A percentile compares a stretch with the other conserved stretches of the same genome.
Conservation (phyloP, 1,140 invertebrate genomes). For the Bombus superbus region DNA sequence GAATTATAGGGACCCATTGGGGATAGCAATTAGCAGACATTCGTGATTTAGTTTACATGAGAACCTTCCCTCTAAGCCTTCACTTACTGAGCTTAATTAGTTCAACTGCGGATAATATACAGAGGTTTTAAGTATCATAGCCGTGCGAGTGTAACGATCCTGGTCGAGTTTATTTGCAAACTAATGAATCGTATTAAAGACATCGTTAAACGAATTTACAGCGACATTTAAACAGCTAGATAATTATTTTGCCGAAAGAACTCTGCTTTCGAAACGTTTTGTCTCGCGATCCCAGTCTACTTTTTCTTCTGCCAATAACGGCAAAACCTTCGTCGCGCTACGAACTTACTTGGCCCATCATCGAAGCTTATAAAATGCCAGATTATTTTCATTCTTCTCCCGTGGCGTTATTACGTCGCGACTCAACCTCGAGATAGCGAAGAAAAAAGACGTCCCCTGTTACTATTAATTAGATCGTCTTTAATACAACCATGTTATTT, state of each 20-base stretch:
- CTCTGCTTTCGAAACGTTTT: not conserved
- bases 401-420: not conserved
- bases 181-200: too few species aligned
- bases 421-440: not conserved
- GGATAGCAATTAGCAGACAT: constrained; percentile 59
- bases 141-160: constrained; percentile 22
- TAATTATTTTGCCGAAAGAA: not conserved
- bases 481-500: not conserved
- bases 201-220: too few species aligned
- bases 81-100: constrained; percentile 36
- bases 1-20: constrained; percentile 4
- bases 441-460: not conserved
- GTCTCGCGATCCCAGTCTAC: too few species aligned
- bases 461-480: constrained; percentile 5
- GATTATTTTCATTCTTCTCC: not conserved
- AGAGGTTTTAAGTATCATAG: constrained; percentile 59
- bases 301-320: too few species aligned
- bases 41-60: constrained; percentile 63
- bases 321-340: not conserved
- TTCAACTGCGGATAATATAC: constrained; percentile 61
- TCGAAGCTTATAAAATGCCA: not conserved
- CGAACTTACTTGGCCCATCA: not conserved
- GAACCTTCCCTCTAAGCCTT: constrained; percentile 37
- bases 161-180: constrained; percentile 25
- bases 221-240: not conserved